Conservation (phyloP, 2,113 vertebrate species). For the Hucho hucho region DNA sequence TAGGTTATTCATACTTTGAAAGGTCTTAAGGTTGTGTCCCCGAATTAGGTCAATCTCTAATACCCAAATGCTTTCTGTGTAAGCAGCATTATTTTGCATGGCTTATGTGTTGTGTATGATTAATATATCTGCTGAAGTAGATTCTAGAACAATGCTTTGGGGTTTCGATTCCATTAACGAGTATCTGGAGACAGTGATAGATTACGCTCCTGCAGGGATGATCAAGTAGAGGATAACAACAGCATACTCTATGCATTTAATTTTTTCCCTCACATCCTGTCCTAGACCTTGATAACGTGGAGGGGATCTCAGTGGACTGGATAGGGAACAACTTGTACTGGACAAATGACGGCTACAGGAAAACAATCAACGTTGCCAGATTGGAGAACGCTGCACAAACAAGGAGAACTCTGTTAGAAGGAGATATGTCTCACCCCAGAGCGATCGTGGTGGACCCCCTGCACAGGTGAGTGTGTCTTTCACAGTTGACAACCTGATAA, state of each 20-base stretch:
- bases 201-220: constrained; percentile 24
- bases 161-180: constrained; percentile 26
- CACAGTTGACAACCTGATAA: background rate
- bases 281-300: constrained; percentile 84
- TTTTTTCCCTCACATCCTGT: constrained; percentile 13
- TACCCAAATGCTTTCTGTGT: constrained; percentile 29
- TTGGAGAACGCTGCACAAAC: constrained; percentile 83
- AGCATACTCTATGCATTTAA: background rate
- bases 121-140: constrained; percentile 14
- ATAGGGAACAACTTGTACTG: constrained; percentile 87
- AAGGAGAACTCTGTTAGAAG: constrained; percentile 82
- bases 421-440: constrained; percentile 86
- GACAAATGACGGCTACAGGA: constrained; percentile 85
- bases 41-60: constrained; percentile 32
- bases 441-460: constrained; percentile 85
- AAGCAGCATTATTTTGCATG: constrained; percentile 37
- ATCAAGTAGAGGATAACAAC: constrained; percentile 25
- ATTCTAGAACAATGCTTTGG: constrained; percentile 9
- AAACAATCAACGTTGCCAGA: constrained; percentile 82
- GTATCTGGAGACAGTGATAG: constrained; percentile 35
- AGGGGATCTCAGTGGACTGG: constrained; percentile 89
- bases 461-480: constrained; percentile 72
- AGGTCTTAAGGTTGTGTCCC: background rate
- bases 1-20: constrained; percentile 5
- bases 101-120: constrained; percentile 26